Percentiles rank a stretch among this genome's conserved stretches.
Conservation (phyloP, 2,113 vertebrate species). For the Polypterus senegalus region DNA sequence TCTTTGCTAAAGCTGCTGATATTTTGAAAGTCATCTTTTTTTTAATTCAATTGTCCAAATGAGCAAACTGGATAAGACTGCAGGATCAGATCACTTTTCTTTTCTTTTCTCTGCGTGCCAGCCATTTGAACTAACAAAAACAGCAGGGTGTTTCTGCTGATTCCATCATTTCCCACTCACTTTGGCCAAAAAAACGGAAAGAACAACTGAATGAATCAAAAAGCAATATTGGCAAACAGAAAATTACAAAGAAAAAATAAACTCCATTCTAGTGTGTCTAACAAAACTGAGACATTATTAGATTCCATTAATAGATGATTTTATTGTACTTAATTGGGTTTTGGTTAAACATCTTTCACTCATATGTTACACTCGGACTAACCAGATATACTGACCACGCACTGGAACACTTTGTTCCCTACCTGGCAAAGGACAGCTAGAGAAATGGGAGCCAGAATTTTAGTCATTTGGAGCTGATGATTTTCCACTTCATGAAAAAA, state of each 20-base stretch:
- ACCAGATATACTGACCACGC: no score
- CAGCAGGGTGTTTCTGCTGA: constrained; percentile 1
- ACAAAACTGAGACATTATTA: not conserved
- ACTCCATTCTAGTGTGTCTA: not conserved
- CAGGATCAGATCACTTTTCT: not conserved
- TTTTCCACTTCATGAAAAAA: not conserved
- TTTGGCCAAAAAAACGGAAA: not conserved
- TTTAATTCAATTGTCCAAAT: constrained; percentile 21
- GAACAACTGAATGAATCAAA: not conserved
- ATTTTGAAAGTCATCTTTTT: not conserved
- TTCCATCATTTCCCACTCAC: not conserved
- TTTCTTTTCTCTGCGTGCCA: not conserved
- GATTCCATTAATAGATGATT: not conserved
- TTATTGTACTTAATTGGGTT: not conserved
- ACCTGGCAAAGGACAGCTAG: no score
- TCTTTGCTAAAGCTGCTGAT: constrained; percentile 3
- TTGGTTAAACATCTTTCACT: no score
- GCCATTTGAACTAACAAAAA: not conserved
- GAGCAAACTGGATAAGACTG: constrained; percentile 20
- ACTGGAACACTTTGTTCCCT: no score
- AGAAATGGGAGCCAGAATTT: no score
- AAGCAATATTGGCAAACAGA: not conserved
- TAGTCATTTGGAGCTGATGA: no score
- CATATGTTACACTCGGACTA: no score
- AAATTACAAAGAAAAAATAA: not conserved